A percentile compares a stretch with the other conserved stretches of the same genome.
Conservation (phyloP, 2,888 invertebrate species). For the Lasioglossum marginatum region DNA sequence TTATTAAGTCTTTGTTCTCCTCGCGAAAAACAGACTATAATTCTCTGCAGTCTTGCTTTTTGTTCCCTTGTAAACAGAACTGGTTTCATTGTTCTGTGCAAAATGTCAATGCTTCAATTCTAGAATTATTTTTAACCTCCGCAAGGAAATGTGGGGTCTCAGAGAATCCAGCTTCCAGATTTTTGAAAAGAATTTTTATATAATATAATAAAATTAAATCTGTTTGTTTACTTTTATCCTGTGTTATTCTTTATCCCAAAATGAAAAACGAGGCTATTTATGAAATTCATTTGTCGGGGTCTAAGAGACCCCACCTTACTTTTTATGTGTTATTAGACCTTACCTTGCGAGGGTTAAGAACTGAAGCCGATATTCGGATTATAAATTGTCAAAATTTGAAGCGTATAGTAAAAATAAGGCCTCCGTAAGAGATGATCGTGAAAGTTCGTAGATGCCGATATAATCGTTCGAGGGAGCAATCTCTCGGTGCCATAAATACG, state of each 20-base stretch:
- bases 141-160: too few species aligned
- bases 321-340: too few species aligned
- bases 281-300: too few species aligned
- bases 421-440: not conserved
- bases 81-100: not conserved
- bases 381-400: not conserved
- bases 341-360: too few species aligned
- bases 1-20: not conserved
- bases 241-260: too few species aligned
- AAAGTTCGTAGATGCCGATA: not conserved
- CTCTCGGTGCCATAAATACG: slow-evolving; percentile 15
- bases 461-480: slow-evolving; percentile 19
- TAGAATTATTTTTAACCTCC: not conserved
- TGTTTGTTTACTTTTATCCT: too few species aligned
- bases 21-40: not conserved
- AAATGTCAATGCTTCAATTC: not conserved
- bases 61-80: not conserved
- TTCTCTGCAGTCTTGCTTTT: not conserved
- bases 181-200: too few species aligned
- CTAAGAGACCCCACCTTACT: too few species aligned
- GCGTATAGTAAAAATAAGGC: not conserved
- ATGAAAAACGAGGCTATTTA: too few species aligned
- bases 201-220: too few species aligned
- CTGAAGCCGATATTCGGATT: not conserved
- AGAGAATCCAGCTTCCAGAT: too few species aligned